phyloP scores from a whole-genome alignment of 2,888 invertebrate genomes.

The Hirtodrosophila alboralis region DNA sequence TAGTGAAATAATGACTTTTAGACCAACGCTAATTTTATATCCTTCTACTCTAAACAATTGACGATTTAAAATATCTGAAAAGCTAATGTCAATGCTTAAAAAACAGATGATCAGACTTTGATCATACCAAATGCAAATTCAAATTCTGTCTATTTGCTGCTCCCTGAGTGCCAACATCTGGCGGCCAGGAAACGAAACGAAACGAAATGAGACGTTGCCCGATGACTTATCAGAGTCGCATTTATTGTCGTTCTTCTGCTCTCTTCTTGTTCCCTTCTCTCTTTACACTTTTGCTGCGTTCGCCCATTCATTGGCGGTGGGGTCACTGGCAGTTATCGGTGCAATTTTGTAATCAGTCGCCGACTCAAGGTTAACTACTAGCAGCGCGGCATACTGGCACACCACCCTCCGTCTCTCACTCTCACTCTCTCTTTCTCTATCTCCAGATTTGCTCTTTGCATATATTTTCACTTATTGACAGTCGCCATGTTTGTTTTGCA shows the following conservation, averaged over 20 bases:
- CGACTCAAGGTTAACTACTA: slow-evolving; percentile 77
- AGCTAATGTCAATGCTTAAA: too few relatives aligned
- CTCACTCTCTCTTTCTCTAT: slow-evolving; percentile 5
- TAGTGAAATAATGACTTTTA: too few relatives aligned
- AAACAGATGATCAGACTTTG: too few relatives aligned
- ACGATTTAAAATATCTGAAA: too few relatives aligned
- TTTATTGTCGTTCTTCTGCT: neutral
- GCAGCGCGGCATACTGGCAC: neutral
- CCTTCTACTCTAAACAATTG: too few relatives aligned
- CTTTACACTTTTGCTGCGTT: neutral
- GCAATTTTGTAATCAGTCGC: slow-evolving; percentile 82
- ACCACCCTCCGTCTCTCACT: neutral
- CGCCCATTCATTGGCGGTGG: slow-evolving; percentile 45
- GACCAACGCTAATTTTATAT: too few relatives aligned
- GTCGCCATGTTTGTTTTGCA: slow-evolving; percentile 57
- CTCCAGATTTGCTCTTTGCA: slow-evolving; percentile 13
- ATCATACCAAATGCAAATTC: neutral
- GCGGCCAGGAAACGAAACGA: slow-evolving; percentile 33
- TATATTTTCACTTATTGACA: slow-evolving; percentile 55
- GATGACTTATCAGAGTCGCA: slow-evolving; percentile 45
- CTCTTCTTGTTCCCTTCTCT: neutral
- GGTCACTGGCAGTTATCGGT: slow-evolving; percentile 82
- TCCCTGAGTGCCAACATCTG: slow-evolving; percentile 22
- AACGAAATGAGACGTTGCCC: slow-evolving; percentile 33
- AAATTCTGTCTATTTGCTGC: slow-evolving; percentile 14